Percentiles rank a stretch among this genome's conserved stretches.
phyloP scores from a whole-genome alignment of 2,888 invertebrate genomes.

The Peribatodes rhomboidaria region DNA sequence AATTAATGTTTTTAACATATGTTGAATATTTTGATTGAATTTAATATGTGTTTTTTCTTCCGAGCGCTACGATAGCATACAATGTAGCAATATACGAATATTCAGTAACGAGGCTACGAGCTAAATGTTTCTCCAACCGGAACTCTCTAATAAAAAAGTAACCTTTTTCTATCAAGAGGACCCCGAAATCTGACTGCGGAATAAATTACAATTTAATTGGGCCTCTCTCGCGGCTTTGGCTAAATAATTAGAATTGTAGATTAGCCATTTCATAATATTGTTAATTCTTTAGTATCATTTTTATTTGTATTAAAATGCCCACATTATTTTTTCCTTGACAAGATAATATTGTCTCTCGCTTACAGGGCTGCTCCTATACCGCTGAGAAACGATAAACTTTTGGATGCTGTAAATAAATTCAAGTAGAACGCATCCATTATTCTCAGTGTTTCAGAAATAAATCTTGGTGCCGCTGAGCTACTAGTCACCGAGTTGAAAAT shows the following conservation, averaged over 20 bases:
- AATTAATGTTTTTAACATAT: not conserved
- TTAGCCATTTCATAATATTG: constrained; percentile 66
- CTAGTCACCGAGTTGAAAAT: constrained; percentile 52
- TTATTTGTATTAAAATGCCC: constrained; percentile 16
- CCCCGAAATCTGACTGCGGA: constrained; percentile 64
- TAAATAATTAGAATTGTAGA: constrained; percentile 78
- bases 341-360: not conserved
- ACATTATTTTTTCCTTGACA: constrained; percentile 6
- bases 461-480: constrained; percentile 27
- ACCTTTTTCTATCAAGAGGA: constrained; percentile 44
- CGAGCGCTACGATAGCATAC: not conserved
- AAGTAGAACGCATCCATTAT: constrained; percentile 32
- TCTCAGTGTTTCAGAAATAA: constrained; percentile 32
- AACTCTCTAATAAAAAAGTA: constrained; percentile 24
- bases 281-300: constrained; percentile 31
- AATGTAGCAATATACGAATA: not conserved
- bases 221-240: constrained; percentile 61
- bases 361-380: constrained; percentile 19
- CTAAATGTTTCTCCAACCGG: constrained; percentile 16
- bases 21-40: too few relatives aligned
- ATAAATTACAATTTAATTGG: constrained; percentile 74
- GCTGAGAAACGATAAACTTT: not conserved
- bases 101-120: not conserved
- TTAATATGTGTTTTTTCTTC: too few relatives aligned
- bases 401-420: constrained; percentile 17